These are phyloP conservation scores for Oncorhynchus keta DNA, from an alignment of 2,113 vertebrate genomes.

Conservation along the genomic window DNA sequence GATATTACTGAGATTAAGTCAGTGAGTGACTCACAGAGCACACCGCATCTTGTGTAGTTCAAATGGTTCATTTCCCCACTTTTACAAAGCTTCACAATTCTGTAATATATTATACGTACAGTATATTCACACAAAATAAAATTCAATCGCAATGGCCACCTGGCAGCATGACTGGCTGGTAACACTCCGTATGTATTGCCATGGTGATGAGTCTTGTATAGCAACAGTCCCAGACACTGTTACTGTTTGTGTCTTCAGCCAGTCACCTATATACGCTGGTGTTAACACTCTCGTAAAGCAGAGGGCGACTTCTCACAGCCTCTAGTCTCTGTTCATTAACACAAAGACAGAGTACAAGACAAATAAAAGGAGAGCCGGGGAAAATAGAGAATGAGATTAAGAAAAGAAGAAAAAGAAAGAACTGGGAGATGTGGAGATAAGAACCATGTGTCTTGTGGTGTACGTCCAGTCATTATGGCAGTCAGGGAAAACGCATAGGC, in stretches of 20 bases:
- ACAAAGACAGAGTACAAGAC: conserved; percentile 1
- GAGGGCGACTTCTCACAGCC: conserved; percentile 9
- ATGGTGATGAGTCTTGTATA: background rate
- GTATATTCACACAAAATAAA: too few relatives aligned
- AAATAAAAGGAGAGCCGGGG: background rate
- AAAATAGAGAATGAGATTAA: background rate
- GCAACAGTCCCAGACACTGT: background rate
- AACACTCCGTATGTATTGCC: background rate
- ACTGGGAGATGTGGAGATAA: background rate
- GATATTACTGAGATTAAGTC: too few relatives aligned
- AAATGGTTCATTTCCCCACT: too few relatives aligned
- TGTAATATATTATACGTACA: too few relatives aligned
- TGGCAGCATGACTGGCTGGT: background rate
- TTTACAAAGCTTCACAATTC: too few relatives aligned
- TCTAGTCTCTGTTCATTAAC: conserved; percentile 2
- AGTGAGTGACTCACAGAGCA: too few relatives aligned
- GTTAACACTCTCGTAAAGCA: background rate
- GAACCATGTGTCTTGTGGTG: background rate
- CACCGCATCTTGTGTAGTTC: too few relatives aligned
- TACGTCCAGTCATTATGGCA: too few relatives aligned
- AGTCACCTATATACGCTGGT: background rate
- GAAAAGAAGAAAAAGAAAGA: background rate
- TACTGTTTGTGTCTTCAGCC: background rate
- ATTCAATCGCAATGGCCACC: too few relatives aligned
- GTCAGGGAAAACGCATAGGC: too few relatives aligned